Evolutionary conservation across 2,797 vertebrate species (phyloP).

Genomic region (Sparus aurata): DNA sequence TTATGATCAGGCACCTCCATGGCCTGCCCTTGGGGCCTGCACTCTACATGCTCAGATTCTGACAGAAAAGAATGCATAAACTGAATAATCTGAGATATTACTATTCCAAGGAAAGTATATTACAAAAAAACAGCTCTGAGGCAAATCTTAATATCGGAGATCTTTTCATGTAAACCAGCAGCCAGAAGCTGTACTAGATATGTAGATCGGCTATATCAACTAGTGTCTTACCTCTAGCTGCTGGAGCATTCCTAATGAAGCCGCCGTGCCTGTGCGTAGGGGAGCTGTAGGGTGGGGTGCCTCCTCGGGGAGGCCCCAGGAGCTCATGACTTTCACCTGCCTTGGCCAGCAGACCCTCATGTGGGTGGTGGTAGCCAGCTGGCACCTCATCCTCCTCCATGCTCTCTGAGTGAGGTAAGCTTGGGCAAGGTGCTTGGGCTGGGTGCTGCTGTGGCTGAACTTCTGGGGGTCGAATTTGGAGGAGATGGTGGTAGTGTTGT

Average conservation of each 20-base stretch:
- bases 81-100: neutral
- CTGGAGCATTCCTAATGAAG: constrained; percentile 73
- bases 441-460: constrained; percentile 84
- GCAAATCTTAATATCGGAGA: neutral
- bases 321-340: constrained; percentile 89
- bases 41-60: constrained; percentile 88
- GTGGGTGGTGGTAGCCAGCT: constrained; percentile 83
- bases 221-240: constrained; percentile 88
- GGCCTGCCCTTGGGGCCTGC: constrained; percentile 87
- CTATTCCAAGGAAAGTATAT: neutral
- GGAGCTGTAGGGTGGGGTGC: constrained; percentile 87
- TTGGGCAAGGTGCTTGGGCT: constrained; percentile 72
- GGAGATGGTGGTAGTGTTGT: constrained; percentile 90
- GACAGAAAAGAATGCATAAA: constrained; percentile 34
- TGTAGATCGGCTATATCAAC: neutral
- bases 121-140: neutral
- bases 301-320: constrained; percentile 87
- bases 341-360: constrained; percentile 89
- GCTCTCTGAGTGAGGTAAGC: constrained; percentile 93
- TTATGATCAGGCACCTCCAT: constrained; percentile 94
- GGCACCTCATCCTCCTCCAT: constrained; percentile 96
- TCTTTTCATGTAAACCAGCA: neutral
- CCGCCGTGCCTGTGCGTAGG: constrained; percentile 88
- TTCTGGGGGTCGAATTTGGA: constrained; percentile 93
- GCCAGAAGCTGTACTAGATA: neutral